Evolutionary conservation across 2,888 invertebrate genomes (phyloP), one percentile per base, ranked within the genome.

Genomic region (Phyto melanocephala): DNA sequence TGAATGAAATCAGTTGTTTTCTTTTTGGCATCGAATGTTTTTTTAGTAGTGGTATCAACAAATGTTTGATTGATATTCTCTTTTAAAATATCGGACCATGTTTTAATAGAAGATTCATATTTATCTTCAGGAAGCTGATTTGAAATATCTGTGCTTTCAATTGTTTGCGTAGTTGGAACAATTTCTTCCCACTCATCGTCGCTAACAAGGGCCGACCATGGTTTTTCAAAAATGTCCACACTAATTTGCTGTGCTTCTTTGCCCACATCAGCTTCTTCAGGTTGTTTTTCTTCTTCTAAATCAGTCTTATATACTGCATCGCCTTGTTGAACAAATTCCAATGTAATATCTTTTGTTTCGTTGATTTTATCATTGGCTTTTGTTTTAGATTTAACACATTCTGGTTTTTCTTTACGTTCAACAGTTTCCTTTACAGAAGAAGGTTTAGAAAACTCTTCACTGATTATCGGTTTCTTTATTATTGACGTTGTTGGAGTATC

Each of bases 51-150:
- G n/a, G 72, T 47, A 42, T 79, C 79, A 20, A 67, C 62, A n/a
- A 82, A 79, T 17, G 67, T 3, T 62, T 75, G 65, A 42, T 52
- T 47, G 0, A 67, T 67, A 20, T 82, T 79, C 11, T 71, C 67
- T 22, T 75, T 82, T 24, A 82, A 71, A 65, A 82, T 82, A 40
- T 82, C 82, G 10, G 82, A 82, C 79, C 79, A 82, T 0, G 82
- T 45, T 33, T 77, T 81, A 4, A 15, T 1, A 13, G 79, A n/a
- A 17, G n/a, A 13, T 11, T 11, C 1, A 33, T 7, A 20, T 33
- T 50, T 22, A 13, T 68, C 60, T 40, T 42, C 33, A 3, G 63
- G 17, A 22, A 13, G 4, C n/a, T 52, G 24, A 22, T 50, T 2
- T 28, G 28, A 6, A 24, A 33, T 50, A 8, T 28, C 17, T 1